Evolutionary conservation across 2,797 vertebrate genomes (phyloP), one percentile per base, ranked within the genome.

Genomic region (Phoeniculus purpureus): DNA sequence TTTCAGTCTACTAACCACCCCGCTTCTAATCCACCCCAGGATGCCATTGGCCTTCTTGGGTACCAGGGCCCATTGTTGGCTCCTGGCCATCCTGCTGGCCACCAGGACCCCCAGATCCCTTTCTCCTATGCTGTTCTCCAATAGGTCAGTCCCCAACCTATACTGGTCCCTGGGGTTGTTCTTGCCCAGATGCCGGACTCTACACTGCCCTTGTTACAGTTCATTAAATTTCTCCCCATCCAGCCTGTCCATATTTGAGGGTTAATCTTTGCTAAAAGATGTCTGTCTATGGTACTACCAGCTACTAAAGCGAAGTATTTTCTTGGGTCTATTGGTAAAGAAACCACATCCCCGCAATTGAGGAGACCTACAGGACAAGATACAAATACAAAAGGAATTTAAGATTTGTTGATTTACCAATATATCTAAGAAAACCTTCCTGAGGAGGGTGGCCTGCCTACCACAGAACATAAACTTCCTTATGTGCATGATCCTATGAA

Each of bases 381-480:
- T 79, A 81, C 67, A 55, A 14, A 89, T n/a, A 48, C 45, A 94
- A 92, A 92, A 88, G 51, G 68, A 92, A 92, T 64, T 27, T 48
- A 78, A 59, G 40, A 72, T 75, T 87, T 91, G 89, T 88, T 77
- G 56, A 78, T 97, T 97, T 96, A 75, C 85, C 76, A 66, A 16
- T 54, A 75, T 48, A 54, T 34, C 48, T 72, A 37, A 20, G 51
- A 51, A 55, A 68, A 31, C 9, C 32, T 81, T 89, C 55, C 71
- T 37, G 48, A 23, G 22, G 56, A 75, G 60, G 71, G 54, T 17
- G n/a, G 22, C 50, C 91, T 92, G 66, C 81, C 85, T 93, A 80
- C 47, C 50, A 64, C 32, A 61, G 79, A 90, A 61, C 1, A 3
- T 70, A 88, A 87, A 78, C 75, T 92, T 90, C 51, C 74, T 79